Evolutionary conservation across 2,888 invertebrate species (phyloP), one percentile per base, ranked within the genome.

Genomic region (Vandiemenella viatica): DNA sequence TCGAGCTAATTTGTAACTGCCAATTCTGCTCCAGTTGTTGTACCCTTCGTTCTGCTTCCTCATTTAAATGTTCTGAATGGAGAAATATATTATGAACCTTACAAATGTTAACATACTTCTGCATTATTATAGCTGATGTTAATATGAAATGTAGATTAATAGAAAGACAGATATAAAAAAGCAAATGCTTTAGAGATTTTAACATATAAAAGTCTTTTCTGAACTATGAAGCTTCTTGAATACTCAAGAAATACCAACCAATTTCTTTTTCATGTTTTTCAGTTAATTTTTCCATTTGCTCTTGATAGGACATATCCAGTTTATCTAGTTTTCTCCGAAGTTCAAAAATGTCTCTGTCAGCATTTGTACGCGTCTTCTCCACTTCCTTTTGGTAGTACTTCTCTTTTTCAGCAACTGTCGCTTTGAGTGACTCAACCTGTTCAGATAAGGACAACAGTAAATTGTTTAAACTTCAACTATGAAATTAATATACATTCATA

Each of bases 231-330:
- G 13, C 3, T 21, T 19, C 21, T 43, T 4, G 3, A 2, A 3
- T 3, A 22, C 4, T 43, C 1, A 21, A 6, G 23, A 3, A 44
- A 18, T 22, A 55, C 59, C 62, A 62, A 83, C 84, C 83, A 66
- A 79, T 68, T 63, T 83, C 81, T 53, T 69, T 69, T 55, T 79
- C 77, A 61, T 80, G 79, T 54, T 74, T 66, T 49, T 75, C 74
- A 15, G 72, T 72, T 60, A 84, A 64, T 55, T 77, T 74, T 54
- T 85, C 83, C 7, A 81, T 71, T 57, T 80, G 77, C 53, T 82
- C 82, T 43, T 81, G 79, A 63, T 85, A 82, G 6, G 72, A 72
- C 64, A 81, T 79, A 59, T 83, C 84, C 49, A 83, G 76, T 65
- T 82, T 82, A 60, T 80, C 78, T 62, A 85, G 70, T 49, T 83